A percentile compares a stretch with the other conserved stretches of the same genome.
Conservation (phyloP, 2,888 invertebrate species). For the Halocaridina rubra region DNA sequence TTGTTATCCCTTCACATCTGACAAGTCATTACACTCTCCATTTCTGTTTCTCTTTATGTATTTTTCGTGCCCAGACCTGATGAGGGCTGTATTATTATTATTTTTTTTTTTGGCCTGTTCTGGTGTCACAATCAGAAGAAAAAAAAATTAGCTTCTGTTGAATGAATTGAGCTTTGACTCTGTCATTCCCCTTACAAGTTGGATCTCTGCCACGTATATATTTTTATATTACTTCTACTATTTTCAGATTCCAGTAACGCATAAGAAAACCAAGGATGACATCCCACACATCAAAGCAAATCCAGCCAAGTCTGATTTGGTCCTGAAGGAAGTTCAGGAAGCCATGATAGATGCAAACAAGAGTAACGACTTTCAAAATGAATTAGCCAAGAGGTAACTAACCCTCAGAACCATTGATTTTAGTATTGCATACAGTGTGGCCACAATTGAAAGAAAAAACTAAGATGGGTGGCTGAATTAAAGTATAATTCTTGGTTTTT, state of each 20-base stretch:
- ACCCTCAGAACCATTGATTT: no score
- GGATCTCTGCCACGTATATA: not conserved
- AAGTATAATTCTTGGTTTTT: no score
- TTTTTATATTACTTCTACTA: not conserved
- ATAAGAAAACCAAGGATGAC: not conserved
- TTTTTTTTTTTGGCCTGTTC: no score
- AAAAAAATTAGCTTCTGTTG: not conserved
- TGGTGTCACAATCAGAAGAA: no score
- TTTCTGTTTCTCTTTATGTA: no score
- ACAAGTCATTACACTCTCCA: no score
- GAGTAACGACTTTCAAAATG: constrained; percentile 24
- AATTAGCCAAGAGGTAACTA: constrained; percentile 4
- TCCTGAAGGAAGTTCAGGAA: constrained; percentile 25
- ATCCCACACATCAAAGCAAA: constrained; percentile 4
- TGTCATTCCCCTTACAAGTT: not conserved
- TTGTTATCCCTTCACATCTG: no score
- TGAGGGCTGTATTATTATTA: no score
- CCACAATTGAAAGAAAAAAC: no score
- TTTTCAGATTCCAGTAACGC: not conserved
- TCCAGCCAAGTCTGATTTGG: constrained; percentile 18
- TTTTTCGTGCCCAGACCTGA: no score
- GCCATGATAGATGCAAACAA: constrained; percentile 22
- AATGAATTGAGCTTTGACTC: not conserved
- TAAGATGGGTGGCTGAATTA: no score
- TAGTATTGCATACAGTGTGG: no score